phyloP scores from a whole-genome alignment of 2,113 vertebrate species.

The Paedocypris sp. region DNA sequence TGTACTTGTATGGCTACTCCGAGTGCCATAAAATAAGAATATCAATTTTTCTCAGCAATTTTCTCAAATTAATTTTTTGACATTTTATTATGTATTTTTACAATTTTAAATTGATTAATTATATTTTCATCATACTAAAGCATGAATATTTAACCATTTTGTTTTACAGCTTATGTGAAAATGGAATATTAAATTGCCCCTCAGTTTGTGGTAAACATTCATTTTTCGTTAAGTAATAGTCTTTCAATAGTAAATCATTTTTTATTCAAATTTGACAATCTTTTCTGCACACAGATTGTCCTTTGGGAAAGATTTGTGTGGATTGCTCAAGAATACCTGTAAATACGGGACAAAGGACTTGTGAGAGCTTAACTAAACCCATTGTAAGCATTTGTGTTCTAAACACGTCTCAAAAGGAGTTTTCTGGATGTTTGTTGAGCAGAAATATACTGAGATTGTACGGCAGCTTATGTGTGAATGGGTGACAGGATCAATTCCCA shows the following conservation, averaged over 20 bases:
- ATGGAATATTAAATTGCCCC: slow-evolving; percentile 49
- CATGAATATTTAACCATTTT: not conserved
- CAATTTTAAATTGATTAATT: too few relatives aligned
- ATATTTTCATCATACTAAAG: too few relatives aligned
- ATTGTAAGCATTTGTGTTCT: slow-evolving; percentile 37
- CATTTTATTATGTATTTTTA: too few relatives aligned
- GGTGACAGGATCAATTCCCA: not conserved
- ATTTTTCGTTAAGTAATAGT: not conserved
- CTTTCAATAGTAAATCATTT: not conserved
- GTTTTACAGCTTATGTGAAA: slow-evolving; percentile 46
- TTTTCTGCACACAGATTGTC: slow-evolving; percentile 28
- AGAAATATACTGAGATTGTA: too few relatives aligned
- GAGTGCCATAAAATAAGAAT: too few relatives aligned
- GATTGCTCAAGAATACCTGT: slow-evolving; percentile 39
- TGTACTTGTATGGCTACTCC: too few relatives aligned
- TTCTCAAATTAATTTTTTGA: too few relatives aligned
- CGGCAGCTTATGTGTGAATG: not conserved
- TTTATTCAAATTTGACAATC: not conserved
- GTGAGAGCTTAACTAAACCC: slow-evolving; percentile 49
- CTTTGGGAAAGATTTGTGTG: slow-evolving; percentile 46
- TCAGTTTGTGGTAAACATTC: slow-evolving; percentile 43
- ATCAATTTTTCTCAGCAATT: too few relatives aligned
- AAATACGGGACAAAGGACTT: slow-evolving; percentile 48
- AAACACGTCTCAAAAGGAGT: too few relatives aligned
- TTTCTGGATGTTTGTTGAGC: too few relatives aligned